A percentile compares a stretch with the other conserved stretches of the same genome.
phyloP scores from a whole-genome alignment of 2,888 invertebrate species.

The Sphaerophoria taeniata region DNA sequence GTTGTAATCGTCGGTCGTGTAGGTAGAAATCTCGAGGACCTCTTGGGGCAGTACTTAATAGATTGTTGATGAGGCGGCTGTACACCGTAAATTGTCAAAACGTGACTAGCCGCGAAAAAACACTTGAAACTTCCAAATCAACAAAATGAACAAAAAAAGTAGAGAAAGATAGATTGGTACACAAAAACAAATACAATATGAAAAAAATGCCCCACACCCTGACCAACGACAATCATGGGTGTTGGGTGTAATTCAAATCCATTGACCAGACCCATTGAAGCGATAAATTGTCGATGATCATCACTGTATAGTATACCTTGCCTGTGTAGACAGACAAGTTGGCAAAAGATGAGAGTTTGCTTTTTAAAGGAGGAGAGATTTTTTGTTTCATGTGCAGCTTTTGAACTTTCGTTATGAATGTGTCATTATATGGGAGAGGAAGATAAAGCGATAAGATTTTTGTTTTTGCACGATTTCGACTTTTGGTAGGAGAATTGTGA shows the following conservation, averaged over 20 bases:
- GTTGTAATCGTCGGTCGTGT: conserved; percentile 42
- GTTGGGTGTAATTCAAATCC: conserved; percentile 64
- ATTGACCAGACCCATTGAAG: conserved; percentile 61
- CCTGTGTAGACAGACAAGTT: conserved; percentile 36
- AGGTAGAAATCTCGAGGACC: conserved; percentile 73
- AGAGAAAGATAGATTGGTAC: neutral
- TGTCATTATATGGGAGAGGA: conserved; percentile 43
- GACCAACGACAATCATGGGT: conserved; percentile 57
- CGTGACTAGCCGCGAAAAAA: conserved; percentile 73
- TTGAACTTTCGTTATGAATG: conserved; percentile 50
- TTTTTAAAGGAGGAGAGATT: neutral
- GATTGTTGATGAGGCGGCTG: conserved; percentile 74
- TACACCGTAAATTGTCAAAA: conserved; percentile 74
- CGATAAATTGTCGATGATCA: conserved; percentile 71
- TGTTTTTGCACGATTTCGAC: conserved; percentile 46
- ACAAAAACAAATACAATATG: conserved; percentile 22
- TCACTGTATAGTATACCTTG: neutral
- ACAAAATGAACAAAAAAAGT: conserved; percentile 48
- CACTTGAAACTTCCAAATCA: conserved; percentile 72
- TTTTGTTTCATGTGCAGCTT: neutral
- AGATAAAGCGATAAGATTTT: neutral
- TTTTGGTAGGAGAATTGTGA: conserved; percentile 50
- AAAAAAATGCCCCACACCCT: conserved; percentile 33
- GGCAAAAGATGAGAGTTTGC: conserved; percentile 9
- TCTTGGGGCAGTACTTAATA: conserved; percentile 74